phyloP scores from a whole-genome alignment of 2,888 invertebrate genomes.

The Rhabditophanes sp. region DNA sequence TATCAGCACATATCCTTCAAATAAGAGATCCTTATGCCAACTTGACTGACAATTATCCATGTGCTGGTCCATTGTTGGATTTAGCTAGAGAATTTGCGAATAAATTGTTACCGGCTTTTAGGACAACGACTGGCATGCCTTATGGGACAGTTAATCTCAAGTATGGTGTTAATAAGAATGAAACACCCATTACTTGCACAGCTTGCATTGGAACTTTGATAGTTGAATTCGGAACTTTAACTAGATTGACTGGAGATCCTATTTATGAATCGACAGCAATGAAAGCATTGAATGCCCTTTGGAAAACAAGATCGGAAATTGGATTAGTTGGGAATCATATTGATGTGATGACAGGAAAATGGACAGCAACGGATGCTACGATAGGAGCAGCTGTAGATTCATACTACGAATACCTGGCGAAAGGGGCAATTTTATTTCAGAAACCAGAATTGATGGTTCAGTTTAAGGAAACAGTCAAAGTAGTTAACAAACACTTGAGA shows the following conservation, averaged over 20 bases:
- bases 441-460: conserved; percentile 75
- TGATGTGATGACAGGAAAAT: conserved; percentile 69
- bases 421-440: conserved; percentile 77
- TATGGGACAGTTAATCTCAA: conserved; percentile 65
- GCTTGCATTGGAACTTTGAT: conserved; percentile 94
- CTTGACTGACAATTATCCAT: conserved; percentile 93
- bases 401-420: conserved; percentile 91
- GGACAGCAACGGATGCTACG: conserved; percentile 95
- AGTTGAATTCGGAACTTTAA: conserved; percentile 73
- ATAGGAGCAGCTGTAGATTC: conserved; percentile 62
- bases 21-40: too few species aligned
- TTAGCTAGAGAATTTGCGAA: conserved; percentile 87
- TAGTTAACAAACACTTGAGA: conserved; percentile 54
- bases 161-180: conserved; percentile 76
- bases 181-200: conserved; percentile 89
- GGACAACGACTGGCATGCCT: conserved; percentile 38
- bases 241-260: conserved; percentile 47
- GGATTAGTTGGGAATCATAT: conserved; percentile 76
- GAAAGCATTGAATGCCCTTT: conserved; percentile 73
- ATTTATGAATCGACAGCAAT: conserved; percentile 77
- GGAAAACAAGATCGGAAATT: conserved; percentile 62
- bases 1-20: background rate
- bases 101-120: conserved; percentile 58
- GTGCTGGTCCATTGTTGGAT: conserved; percentile 75
- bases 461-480: conserved; percentile 55